Percentiles rank a stretch among this genome's conserved stretches.
Evolutionary conservation across 64 coral and sea anemone genomes (phyloP).

Genomic region (Montipora sp.): DNA sequence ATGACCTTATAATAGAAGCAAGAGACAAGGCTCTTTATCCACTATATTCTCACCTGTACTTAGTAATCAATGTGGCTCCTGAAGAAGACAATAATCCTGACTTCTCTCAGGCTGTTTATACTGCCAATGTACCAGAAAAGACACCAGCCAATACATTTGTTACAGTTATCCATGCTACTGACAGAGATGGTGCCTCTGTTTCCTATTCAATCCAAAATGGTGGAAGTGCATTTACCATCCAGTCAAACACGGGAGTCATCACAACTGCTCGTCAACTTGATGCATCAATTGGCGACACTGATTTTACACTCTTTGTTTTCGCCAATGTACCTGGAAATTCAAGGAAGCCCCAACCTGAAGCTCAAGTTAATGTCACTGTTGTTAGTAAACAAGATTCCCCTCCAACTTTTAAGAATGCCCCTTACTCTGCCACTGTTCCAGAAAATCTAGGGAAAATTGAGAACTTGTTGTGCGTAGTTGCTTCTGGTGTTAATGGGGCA

Average conservation of each 20-base stretch:
- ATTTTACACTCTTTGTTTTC: constrained; percentile 18
- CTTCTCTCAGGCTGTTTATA: constrained; percentile 78
- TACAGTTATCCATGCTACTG: constrained; percentile 44
- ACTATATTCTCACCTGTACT: constrained; percentile 68
- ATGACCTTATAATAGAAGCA: constrained; percentile 74
- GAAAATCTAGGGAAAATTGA: constrained; percentile 56
- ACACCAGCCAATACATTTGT: constrained; percentile 49
- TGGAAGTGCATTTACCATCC: constrained; percentile 19
- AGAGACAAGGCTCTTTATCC: constrained; percentile 82
- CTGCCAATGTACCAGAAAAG: constrained; percentile 58
- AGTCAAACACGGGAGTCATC: constrained; percentile 38
- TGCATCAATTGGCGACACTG: background rate
- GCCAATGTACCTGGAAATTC: background rate
- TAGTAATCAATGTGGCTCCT: constrained; percentile 69
- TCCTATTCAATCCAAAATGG: constrained; percentile 21
- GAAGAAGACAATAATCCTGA: constrained; percentile 76
- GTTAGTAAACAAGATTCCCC: constrained; percentile 54
- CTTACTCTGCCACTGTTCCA: constrained; percentile 48
- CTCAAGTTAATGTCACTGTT: constrained; percentile 52
- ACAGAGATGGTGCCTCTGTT: constrained; percentile 21
- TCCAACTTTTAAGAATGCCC: constrained; percentile 51
- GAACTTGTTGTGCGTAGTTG: constrained; percentile 67
- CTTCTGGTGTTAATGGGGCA: constrained; percentile 18
- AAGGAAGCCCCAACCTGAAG: background rate
- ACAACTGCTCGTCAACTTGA: constrained; percentile 14